Conservation (phyloP, 1,140 invertebrate species). For the Xylocopa sonorina region DNA sequence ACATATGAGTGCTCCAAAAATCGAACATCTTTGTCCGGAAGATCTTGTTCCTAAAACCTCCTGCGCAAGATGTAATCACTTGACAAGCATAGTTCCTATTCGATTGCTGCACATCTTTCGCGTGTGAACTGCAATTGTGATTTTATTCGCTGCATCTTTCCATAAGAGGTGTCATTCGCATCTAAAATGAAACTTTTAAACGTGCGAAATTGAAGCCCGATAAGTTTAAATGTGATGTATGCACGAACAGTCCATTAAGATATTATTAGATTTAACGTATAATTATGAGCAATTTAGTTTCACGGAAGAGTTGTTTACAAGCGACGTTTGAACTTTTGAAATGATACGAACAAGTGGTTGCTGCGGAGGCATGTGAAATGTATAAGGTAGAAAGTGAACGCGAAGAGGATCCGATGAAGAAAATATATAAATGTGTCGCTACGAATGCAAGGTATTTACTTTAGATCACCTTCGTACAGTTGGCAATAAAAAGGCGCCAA, state of each 20-base stretch:
- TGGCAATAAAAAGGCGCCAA: constrained; percentile 41
- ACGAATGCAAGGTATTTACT: constrained; percentile 50
- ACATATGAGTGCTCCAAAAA: background rate
- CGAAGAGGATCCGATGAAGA: constrained; percentile 21
- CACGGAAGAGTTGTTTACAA: background rate
- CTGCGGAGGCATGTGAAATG: constrained; percentile 24
- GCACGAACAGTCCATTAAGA: background rate
- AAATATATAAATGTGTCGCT: constrained; percentile 27
- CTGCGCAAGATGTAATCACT: background rate
- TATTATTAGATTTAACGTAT: background rate
- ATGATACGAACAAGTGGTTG: constrained; percentile 29
- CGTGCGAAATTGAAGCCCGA: background rate
- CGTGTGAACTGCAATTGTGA: constrained; percentile 15
- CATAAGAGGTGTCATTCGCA: background rate
- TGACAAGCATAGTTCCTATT: constrained; percentile 30
- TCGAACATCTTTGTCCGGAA: background rate
- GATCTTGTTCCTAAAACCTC: background rate
- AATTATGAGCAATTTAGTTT: background rate
- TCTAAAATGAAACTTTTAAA: constrained; percentile 4
- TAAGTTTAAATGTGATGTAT: background rate
- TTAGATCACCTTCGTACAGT: constrained; percentile 22
- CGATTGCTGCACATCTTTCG: background rate
- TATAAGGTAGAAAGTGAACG: constrained; percentile 6
- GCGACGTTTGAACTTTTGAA: constrained; percentile 20
- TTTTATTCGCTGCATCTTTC: background rate